Conservation (phyloP, 2,888 invertebrate genomes). For the Zelleria hepariella region DNA sequence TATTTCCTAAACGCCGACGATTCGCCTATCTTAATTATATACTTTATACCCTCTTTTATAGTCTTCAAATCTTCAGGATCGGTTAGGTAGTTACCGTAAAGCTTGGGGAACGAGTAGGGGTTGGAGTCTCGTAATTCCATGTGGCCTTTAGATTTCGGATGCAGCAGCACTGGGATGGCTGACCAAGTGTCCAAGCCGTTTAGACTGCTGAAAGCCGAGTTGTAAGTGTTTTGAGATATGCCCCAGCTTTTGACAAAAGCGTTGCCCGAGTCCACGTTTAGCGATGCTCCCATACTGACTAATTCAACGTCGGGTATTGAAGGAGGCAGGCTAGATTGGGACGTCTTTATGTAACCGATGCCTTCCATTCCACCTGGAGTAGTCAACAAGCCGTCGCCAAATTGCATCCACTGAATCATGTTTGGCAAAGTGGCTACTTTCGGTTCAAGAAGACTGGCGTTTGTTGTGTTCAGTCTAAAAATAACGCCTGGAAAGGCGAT, state of each 20-base stretch:
- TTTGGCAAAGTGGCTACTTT: constrained; percentile 54
- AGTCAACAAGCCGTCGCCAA: constrained; percentile 70
- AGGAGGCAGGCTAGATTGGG: constrained; percentile 63
- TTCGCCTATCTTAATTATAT: constrained; percentile 69
- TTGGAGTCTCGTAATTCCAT: constrained; percentile 80
- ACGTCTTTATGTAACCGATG: constrained; percentile 74
- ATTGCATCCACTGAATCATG: constrained; percentile 57
- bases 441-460: constrained; percentile 51
- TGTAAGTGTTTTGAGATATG: constrained; percentile 69
- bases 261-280: constrained; percentile 73
- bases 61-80: constrained; percentile 75
- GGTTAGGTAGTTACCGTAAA: constrained; percentile 85
- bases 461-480: constrained; percentile 54
- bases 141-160: constrained; percentile 81
- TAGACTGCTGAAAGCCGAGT: constrained; percentile 68
- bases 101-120: constrained; percentile 80
- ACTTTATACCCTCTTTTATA: constrained; percentile 73
- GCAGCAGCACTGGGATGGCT: constrained; percentile 78
- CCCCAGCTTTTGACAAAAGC: constrained; percentile 68
- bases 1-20: constrained; percentile 74
- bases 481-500: constrained; percentile 67
- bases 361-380: constrained; percentile 77
- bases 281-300: constrained; percentile 74
- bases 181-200: constrained; percentile 73
- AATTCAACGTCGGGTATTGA: constrained; percentile 77